A percentile compares a stretch with the other conserved stretches of the same genome.
Conservation (phyloP, 2,888 invertebrate genomes). For the Epistrophe eligans region DNA sequence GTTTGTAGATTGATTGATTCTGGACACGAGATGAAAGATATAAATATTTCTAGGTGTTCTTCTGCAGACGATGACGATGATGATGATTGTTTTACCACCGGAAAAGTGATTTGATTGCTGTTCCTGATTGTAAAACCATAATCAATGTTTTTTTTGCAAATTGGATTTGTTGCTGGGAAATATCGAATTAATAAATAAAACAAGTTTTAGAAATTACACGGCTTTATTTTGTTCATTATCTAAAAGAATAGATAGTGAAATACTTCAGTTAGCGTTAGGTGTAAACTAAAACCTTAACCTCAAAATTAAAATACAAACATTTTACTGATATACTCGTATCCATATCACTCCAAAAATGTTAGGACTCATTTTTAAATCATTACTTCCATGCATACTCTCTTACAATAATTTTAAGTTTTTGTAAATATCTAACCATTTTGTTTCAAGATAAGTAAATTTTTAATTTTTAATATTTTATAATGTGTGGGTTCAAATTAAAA, state of each 20-base stretch:
- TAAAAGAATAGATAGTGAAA: not conserved
- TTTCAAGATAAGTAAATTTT: too few relatives aligned
- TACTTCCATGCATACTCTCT: too few relatives aligned
- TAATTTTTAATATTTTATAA: too few relatives aligned
- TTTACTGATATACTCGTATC: too few relatives aligned
- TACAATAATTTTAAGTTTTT: too few relatives aligned
- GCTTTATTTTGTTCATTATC: not conserved
- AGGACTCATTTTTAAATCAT: too few relatives aligned
- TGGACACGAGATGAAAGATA: constrained; percentile 29
- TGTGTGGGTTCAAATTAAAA: too few relatives aligned
- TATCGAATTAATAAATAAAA: not conserved
- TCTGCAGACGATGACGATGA: not conserved
- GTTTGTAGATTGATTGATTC: not conserved
- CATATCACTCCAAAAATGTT: too few relatives aligned
- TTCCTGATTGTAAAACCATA: constrained; percentile 20
- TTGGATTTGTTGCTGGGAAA: not conserved
- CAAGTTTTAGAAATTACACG: not conserved
- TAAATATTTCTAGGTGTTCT: constrained; percentile 29
- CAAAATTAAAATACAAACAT: too few relatives aligned
- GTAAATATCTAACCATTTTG: too few relatives aligned
- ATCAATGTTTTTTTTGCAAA: not conserved
- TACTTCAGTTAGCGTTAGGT: too few relatives aligned
- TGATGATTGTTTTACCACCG: constrained; percentile 32
- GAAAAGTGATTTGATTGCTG: constrained; percentile 40
- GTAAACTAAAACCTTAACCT: too few relatives aligned